Evolutionary conservation across 30 jellyfish, hydroid and myxozoan genomes (phyloP).

Genomic region (Hydractinia symbiolongicarpus): DNA sequence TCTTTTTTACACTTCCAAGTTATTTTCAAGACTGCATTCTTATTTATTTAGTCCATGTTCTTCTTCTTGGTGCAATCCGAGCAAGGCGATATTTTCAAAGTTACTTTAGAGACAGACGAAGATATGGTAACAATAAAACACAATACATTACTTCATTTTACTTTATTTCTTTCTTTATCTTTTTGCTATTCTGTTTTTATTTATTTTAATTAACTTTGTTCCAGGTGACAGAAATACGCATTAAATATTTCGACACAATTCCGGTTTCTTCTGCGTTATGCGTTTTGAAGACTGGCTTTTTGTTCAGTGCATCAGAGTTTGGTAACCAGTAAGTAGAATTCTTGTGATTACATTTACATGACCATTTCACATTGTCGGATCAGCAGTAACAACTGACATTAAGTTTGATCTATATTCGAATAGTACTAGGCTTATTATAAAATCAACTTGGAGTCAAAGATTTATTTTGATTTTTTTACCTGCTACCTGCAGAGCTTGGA

Average conservation of each 20-base stretch:
- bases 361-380: no score
- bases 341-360: no score
- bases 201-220: background rate
- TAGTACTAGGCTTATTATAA: no score
- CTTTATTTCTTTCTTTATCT: background rate
- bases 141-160: background rate
- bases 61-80: slow-evolving; percentile 91
- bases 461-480: no score
- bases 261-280: slow-evolving; percentile 94
- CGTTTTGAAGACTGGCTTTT: slow-evolving; percentile 87
- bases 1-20: no score
- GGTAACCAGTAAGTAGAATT: slow-evolving; percentile 78
- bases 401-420: no score
- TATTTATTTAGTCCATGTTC: slow-evolving; percentile 66
- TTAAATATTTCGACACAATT: slow-evolving; percentile 86
- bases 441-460: no score
- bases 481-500: no score
- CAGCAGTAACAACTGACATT: no score
- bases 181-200: background rate
- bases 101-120: slow-evolving; percentile 77
- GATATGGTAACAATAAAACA: slow-evolving; percentile 48
- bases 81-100: slow-evolving; percentile 94
- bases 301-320: slow-evolving; percentile 82
- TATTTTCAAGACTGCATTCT: background rate
- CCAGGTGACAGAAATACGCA: slow-evolving; percentile 83